Evolutionary conservation across 2,888 invertebrate genomes (phyloP).

Genomic region (Drosophila testacea): DNA sequence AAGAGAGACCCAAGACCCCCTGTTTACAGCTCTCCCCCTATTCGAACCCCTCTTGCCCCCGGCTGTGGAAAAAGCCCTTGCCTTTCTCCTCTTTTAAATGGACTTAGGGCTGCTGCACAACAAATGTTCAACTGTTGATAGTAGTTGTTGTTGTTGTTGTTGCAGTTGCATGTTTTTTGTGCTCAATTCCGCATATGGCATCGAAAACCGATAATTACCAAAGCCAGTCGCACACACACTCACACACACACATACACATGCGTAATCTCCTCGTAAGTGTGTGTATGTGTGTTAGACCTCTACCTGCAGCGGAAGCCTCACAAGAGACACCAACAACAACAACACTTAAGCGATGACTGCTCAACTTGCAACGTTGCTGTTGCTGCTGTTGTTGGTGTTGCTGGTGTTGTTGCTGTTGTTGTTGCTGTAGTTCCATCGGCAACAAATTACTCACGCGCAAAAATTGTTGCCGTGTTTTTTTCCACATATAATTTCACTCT

Average conservation of each 20-base stretch:
- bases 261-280: slow-evolving; percentile 38
- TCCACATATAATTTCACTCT: slow-evolving; percentile 72
- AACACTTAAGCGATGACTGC: slow-evolving; percentile 21
- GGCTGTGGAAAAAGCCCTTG: background rate
- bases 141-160: slow-evolving; percentile 27
- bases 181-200: slow-evolving; percentile 78
- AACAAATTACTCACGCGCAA: slow-evolving; percentile 82
- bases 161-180: slow-evolving; percentile 53
- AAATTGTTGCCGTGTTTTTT: slow-evolving; percentile 67
- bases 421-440: slow-evolving; percentile 43
- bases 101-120: slow-evolving; percentile 63
- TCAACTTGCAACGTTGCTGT: slow-evolving; percentile 26
- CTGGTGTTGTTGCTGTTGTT: slow-evolving; percentile 10
- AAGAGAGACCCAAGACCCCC: slow-evolving; percentile 37
- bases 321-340: slow-evolving; percentile 60
- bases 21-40: background rate
- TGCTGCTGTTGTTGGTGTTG: slow-evolving; percentile 6
- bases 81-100: slow-evolving; percentile 31
- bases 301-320: slow-evolving; percentile 80
- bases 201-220: slow-evolving; percentile 81
- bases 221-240: slow-evolving; percentile 45
- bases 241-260: slow-evolving; percentile 23
- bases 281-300: slow-evolving; percentile 37
- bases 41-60: background rate
- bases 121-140: slow-evolving; percentile 33